These are phyloP conservation scores for Grapholita molesta DNA, from an alignment of 1,140 invertebrate species.

Conservation along the genomic window DNA sequence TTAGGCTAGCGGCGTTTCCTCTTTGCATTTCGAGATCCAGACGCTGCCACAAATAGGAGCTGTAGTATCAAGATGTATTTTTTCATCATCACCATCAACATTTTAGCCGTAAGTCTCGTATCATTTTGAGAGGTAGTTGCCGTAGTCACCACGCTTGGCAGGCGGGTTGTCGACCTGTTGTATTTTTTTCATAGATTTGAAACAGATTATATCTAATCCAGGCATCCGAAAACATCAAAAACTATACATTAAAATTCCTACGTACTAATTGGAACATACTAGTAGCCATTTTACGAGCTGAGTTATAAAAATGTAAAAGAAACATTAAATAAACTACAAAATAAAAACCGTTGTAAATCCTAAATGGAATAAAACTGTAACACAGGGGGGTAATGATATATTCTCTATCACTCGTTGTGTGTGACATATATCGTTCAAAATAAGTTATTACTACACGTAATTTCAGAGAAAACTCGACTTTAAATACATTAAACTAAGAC, in stretches of 20 bases:
- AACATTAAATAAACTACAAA: background rate
- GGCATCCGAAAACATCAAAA: background rate
- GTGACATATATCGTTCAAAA: background rate
- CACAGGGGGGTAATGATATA: background rate
- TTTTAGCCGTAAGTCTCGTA: too few relatives aligned
- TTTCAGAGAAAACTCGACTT: background rate
- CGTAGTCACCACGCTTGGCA: too few relatives aligned
- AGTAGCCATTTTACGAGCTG: background rate
- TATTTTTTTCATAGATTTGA: too few relatives aligned
- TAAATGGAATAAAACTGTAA: background rate
- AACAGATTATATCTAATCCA: background rate
- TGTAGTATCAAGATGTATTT: too few relatives aligned
- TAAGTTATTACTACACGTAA: background rate
- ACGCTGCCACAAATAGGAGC: too few relatives aligned
- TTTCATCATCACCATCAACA: too few relatives aligned
- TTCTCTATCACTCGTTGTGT: background rate
- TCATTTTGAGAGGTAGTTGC: too few relatives aligned
- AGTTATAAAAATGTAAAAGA: background rate
- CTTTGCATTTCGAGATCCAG: too few relatives aligned
- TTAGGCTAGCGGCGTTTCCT: too few relatives aligned
- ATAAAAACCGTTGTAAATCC: background rate
- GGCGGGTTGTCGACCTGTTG: too few relatives aligned
- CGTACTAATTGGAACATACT: background rate
- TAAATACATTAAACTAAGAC: background rate
- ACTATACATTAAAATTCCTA: background rate